phyloP scores from a whole-genome alignment of 2,113 vertebrate genomes.

The Tachysurus fulvidraco region DNA sequence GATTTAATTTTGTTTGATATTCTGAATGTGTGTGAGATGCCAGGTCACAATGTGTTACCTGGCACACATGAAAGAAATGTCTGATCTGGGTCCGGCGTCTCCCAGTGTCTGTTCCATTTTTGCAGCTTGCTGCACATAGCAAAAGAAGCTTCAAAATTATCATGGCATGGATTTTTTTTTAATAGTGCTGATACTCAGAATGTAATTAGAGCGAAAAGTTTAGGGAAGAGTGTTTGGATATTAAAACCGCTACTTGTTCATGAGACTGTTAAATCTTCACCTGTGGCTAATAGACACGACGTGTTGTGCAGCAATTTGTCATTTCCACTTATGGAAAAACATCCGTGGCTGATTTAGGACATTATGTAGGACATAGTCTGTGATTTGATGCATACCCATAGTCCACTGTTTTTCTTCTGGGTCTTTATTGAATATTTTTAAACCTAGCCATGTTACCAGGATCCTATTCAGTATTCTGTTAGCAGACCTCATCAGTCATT shows the following conservation, averaged over 20 bases:
- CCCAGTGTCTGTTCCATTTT: background rate
- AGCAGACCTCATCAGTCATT: slow-evolving; percentile 23
- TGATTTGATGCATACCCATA: slow-evolving; percentile 6
- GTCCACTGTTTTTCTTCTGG: background rate
- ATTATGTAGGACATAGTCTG: slow-evolving; percentile 19
- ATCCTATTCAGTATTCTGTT: slow-evolving; percentile 32
- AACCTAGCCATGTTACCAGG: background rate
- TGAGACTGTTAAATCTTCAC: background rate
- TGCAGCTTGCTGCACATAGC: background rate
- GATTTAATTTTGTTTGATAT: background rate
- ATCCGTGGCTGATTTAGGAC: slow-evolving; percentile 17
- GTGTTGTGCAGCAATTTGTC: slow-evolving; percentile 3
- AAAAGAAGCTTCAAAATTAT: background rate
- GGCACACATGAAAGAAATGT: background rate
- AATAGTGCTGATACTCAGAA: background rate
- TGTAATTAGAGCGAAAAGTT: slow-evolving; percentile 9
- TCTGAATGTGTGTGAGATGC: background rate
- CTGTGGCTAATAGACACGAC: slow-evolving; percentile 3
- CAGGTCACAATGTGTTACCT: background rate
- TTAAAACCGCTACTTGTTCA: slow-evolving; percentile 6
- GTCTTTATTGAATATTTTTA: slow-evolving; percentile 23
- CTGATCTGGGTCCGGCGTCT: background rate
- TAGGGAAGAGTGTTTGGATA: background rate
- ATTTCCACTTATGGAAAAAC: background rate
- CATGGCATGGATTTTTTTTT: background rate